These are phyloP conservation scores for Sturmia bella DNA, from an alignment of 2,888 invertebrate species.

Conservation along the genomic window DNA sequence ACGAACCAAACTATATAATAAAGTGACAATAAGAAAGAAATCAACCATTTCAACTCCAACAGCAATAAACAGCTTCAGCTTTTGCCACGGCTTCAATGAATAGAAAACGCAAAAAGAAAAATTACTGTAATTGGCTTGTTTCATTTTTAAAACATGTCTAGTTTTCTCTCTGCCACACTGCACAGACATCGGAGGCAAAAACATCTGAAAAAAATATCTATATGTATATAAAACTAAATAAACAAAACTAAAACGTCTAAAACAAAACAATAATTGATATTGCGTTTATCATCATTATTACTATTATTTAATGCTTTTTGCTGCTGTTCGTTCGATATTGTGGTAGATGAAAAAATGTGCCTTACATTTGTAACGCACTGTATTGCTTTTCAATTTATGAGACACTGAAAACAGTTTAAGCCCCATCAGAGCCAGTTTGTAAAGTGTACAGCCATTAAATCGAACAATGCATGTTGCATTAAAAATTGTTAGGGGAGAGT, in stretches of 20 bases:
- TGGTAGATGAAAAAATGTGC: constrained; percentile 38
- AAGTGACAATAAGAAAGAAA: constrained; percentile 44
- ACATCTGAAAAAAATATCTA: not conserved
- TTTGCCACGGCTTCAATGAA: constrained; percentile 1
- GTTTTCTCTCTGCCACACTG: constrained; percentile 66
- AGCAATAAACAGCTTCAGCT: constrained; percentile 37
- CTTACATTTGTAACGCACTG: constrained; percentile 35
- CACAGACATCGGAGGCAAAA: constrained; percentile 27
- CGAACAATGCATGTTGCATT: not conserved
- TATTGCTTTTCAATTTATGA: constrained; percentile 43
- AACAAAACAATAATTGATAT: constrained; percentile 59
- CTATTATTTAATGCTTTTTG: constrained; percentile 57
- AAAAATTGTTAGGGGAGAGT: not conserved
- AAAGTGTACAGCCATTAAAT: not conserved
- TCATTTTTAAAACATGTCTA: constrained; percentile 63
- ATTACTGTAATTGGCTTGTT: constrained; percentile 66
- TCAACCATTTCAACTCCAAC: constrained; percentile 35
- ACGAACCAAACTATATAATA: constrained; percentile 26
- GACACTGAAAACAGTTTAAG: constrained; percentile 6
- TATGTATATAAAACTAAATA: not conserved
- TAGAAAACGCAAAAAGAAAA: constrained; percentile 34
- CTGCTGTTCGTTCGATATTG: constrained; percentile 5
- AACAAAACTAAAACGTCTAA: not conserved
- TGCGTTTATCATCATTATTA: constrained; percentile 51
- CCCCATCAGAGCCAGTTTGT: not conserved